Percentiles rank a stretch among this genome's conserved stretches.
These are phyloP conservation scores for Sebastes matsubarae DNA, from an alignment of 2,797 vertebrate species.

Conservation along the genomic window DNA sequence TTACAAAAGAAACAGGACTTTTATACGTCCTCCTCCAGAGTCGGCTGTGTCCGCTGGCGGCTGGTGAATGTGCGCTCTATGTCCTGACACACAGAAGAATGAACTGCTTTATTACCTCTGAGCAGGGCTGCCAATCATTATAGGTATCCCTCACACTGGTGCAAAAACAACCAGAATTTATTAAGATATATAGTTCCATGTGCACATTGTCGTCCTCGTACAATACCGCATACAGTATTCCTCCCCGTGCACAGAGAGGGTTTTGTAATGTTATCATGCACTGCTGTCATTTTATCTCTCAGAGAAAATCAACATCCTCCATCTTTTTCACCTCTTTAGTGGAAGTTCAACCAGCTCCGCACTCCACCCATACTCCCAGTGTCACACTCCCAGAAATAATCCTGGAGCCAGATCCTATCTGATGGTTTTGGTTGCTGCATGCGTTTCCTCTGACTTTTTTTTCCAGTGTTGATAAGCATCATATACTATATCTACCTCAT, in stretches of 20 bases:
- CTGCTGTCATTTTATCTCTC: constrained; percentile 29
- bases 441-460: background rate
- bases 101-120: constrained; percentile 74
- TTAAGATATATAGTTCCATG: constrained; percentile 31
- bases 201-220: constrained; percentile 21
- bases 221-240: background rate
- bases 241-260: background rate
- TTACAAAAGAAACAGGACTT: constrained; percentile 82
- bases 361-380: constrained; percentile 19
- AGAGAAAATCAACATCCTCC: constrained; percentile 20
- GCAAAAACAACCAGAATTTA: constrained; percentile 45
- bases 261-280: constrained; percentile 7
- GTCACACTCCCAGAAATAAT: constrained; percentile 30
- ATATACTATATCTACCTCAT: constrained; percentile 12
- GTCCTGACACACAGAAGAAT: constrained; percentile 79
- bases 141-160: constrained; percentile 55
- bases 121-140: constrained; percentile 66
- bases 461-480: constrained; percentile 39
- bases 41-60: constrained; percentile 76
- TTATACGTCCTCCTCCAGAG: constrained; percentile 56
- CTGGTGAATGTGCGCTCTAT: constrained; percentile 79
- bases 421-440: constrained; percentile 25
- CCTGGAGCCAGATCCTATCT: constrained; percentile 39
- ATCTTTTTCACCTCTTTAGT: constrained; percentile 28
- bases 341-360: constrained; percentile 24